Base-by-base conservation (phyloP, 2,888 invertebrate genomes). In the Metellina segmentata region DNA sequence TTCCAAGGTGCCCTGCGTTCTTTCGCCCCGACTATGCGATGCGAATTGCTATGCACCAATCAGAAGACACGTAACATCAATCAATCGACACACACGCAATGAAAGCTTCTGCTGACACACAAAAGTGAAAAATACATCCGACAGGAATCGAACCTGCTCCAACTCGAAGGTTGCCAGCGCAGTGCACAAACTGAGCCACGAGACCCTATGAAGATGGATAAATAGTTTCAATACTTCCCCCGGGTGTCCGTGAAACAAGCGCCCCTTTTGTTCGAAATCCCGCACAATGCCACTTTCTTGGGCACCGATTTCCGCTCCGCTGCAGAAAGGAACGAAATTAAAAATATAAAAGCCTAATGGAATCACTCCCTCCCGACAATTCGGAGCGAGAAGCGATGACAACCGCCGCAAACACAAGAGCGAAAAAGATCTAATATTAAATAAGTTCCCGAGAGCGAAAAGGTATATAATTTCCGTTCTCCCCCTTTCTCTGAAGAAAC, bases 381-480 rank as follows among this genome's bases (percentile, higher is more conserved):
- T 34, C 34, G 5, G 11, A 61, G 61, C 5, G 9, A 61, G 9
- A 61, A 16, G 61, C 61, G 61, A 61, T 16, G 61, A 85, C 70
- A 51, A 51, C 71, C 69, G n/a, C 82, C 70, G 83, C 53, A 78
- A 51, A 81, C 53, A 81, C 19, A 52, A 20, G 13, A 81, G 52
- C 34, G 52, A 90, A 81, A 81, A 75, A 81, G 74, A 90, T 52
- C 74, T 89, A 83, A 91, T 91, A 91, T 91, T 91, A 91, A 91
- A 91, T 91, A 91, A 91, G 87, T 78, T 71, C 77, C 75, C 77
- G 71, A 69, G 78, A 53, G 51, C 86, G 70, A 79, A 79, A 79
- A 91, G 91, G 91, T 88, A 91, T 86, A 90, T 91, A 91, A 91
- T 91, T 91, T 91, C 91, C 91, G 91, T 79, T 91, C 79, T 70